Evolutionary conservation across 2,888 invertebrate genomes (phyloP).

Genomic region (Morinoia aosen): DNA sequence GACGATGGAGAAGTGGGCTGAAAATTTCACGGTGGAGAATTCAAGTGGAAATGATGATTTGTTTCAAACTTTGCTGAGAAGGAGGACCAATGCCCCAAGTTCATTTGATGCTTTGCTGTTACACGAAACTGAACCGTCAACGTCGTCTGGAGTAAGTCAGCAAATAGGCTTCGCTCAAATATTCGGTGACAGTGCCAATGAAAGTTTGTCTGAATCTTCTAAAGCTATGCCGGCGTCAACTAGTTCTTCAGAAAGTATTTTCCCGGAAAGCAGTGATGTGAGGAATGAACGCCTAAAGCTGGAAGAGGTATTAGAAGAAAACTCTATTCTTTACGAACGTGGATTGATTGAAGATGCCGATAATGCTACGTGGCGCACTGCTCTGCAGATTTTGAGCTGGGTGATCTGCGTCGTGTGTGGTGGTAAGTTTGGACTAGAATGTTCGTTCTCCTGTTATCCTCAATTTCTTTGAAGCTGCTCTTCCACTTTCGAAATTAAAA

Average conservation of each 20-base stretch:
- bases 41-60: background rate
- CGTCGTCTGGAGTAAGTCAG: background rate
- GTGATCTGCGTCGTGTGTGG: background rate
- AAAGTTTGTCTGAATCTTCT: background rate
- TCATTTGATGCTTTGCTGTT: background rate
- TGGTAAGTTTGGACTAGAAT: background rate
- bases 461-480: no score
- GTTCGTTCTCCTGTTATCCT: no score
- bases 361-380: background rate
- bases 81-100: background rate
- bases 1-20: constrained; percentile 24
- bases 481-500: no score
- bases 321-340: background rate
- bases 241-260: background rate
- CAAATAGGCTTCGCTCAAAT: background rate
- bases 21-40: constrained; percentile 25
- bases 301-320: background rate
- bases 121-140: background rate
- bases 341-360: background rate
- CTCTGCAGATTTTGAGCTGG: background rate
- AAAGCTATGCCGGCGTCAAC: background rate
- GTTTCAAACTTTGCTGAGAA: background rate
- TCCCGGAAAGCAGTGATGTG: background rate
- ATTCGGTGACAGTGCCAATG: background rate
- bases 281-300: background rate